Conservation (phyloP, 2,888 invertebrate genomes). For the Galeruca laticollis region DNA sequence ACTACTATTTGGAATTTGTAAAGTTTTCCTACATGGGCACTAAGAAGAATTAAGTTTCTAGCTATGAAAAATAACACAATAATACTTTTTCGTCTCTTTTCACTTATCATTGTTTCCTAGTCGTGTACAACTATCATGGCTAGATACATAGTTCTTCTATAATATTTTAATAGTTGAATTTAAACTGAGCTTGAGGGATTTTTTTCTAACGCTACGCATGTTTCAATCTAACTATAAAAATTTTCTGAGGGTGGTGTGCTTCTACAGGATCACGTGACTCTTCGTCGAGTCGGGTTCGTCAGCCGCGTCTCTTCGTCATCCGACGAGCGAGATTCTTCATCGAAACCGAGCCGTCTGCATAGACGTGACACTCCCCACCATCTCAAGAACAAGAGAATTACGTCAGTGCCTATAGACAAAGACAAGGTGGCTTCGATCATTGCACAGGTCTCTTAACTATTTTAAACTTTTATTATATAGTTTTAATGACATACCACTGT, state of each 20-base stretch:
- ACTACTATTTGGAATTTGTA: too few species aligned
- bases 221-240: constrained; percentile 20
- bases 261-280: constrained; percentile 63
- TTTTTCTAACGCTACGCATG: constrained; percentile 19
- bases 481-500: constrained; percentile 1
- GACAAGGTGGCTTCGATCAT: constrained; percentile 81
- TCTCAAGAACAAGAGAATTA: constrained; percentile 96
- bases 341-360: constrained; percentile 78
- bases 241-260: constrained; percentile 34
- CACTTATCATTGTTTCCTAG: too few species aligned
- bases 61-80: not conserved
- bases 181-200: not conserved
- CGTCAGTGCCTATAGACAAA: constrained; percentile 73
- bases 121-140: too few species aligned
- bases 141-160: too few species aligned
- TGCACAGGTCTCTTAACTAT: constrained; percentile 70
- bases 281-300: constrained; percentile 76
- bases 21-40: not conserved
- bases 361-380: constrained; percentile 99
- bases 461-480: constrained; percentile 31
- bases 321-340: constrained; percentile 64
- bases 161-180: not conserved
- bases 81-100: not conserved
- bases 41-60: not conserved
- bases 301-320: constrained; percentile 67